These are phyloP conservation scores for Drosophila anomelani DNA, from an alignment of 2,888 invertebrate species.

Conservation along the genomic window DNA sequence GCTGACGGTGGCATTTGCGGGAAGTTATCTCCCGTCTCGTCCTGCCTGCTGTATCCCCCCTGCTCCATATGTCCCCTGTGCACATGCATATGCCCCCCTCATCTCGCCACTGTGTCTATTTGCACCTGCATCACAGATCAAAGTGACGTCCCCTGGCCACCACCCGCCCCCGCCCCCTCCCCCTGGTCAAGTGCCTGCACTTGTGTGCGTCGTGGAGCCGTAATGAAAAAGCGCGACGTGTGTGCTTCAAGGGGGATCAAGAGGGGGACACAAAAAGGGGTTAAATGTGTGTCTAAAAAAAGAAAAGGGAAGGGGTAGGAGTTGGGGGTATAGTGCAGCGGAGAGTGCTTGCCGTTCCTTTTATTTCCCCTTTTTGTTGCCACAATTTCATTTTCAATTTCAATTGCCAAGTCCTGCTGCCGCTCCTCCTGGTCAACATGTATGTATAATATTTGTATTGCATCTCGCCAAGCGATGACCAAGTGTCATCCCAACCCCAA, in stretches of 20 bases:
- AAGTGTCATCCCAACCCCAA: conserved; percentile 7
- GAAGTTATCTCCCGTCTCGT: conserved; percentile 30
- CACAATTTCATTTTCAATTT: conserved; percentile 71
- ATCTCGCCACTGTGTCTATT: conserved; percentile 40
- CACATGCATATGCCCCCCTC: not conserved
- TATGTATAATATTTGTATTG: conserved; percentile 46
- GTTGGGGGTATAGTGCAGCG: not conserved
- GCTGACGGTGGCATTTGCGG: conserved; percentile 53
- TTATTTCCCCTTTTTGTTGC: conserved; percentile 30
- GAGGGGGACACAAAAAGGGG: conserved; percentile 1
- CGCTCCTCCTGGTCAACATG: conserved; percentile 21
- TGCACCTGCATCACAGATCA: conserved; percentile 66
- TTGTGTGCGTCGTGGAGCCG: conserved; percentile 62
- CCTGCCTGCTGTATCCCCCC: not conserved
- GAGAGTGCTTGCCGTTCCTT: conserved; percentile 16
- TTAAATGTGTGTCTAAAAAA: conserved; percentile 12
- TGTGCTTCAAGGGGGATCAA: conserved; percentile 36
- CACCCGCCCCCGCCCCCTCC: not conserved
- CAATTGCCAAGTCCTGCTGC: conserved; percentile 58
- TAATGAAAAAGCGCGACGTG: conserved; percentile 65
- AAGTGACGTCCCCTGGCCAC: conserved; percentile 48
- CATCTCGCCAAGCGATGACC: conserved; percentile 36
- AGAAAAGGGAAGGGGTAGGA: not conserved
- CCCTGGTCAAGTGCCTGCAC: conserved; percentile 59
- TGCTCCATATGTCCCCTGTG: conserved; percentile 1